Evolutionary conservation across 2,888 invertebrate species (phyloP), one percentile per base, ranked within the genome.

Genomic region (Mythimna impura): DNA sequence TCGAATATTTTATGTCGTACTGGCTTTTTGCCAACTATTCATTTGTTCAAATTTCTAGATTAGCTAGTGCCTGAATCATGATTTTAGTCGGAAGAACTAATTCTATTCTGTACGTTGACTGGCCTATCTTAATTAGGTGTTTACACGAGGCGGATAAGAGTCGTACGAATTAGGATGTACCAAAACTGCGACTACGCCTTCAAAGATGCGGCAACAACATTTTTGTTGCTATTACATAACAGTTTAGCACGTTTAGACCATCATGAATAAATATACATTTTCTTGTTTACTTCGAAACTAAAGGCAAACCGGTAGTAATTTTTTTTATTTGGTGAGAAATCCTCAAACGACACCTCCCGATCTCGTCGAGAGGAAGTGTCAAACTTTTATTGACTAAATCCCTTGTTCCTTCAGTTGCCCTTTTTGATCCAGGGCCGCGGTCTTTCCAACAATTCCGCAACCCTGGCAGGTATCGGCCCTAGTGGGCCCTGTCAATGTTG

Each of bases 11-110:
- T 57, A 20, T 40, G 62, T 43, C 60, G 36, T 57, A 7, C 50
- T 78, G 77, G 77, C 74, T 14, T 50, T 60, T n/a, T 3, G 73
- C 77, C 77, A 78, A 80, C 30, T 60, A 50, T 55, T 14, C 43
- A 43, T 14, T 43, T 43, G n/a, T 34, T 55, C 12, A 20, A 36
- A 30, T 30, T 62, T 55, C 25, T 25, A 72, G 72, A n/a, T n/a
- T 50, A 62, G 1, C 34, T 20, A 22, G 34, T 30, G 47, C 34
- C 10, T 74, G 54, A 76, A 78, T 76, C 71, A 64, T 71, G 47
- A 17, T 17, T 58, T 30, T 60, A 55, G 60, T 8, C 54, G 22
- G 58, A 65, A 65, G 22, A 30, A 47, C 36, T 54, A 54, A 36
- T 47, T 54, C 12, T 34, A 43, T 43, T 43, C 7, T 47, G 34